Conservation (phyloP, 2,113 vertebrate genomes). For the Corydoras maculifer region DNA sequence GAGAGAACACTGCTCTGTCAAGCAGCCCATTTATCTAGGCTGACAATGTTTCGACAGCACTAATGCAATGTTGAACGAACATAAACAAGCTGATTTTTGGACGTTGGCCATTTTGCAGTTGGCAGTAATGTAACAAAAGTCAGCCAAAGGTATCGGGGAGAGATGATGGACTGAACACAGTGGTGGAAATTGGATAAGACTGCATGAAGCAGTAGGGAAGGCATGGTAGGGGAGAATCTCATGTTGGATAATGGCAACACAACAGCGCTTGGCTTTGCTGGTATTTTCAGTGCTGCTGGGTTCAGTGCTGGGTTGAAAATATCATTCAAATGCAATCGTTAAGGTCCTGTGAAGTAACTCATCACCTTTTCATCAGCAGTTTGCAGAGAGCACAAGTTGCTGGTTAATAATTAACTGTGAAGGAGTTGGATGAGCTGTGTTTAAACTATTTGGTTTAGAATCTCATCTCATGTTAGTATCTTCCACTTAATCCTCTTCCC, state of each 20-base stretch:
- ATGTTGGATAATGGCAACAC: conserved; percentile 5
- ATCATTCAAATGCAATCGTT: background rate
- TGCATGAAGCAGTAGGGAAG: background rate
- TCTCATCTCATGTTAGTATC: too few relatives aligned
- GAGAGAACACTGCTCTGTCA: conserved; percentile 21
- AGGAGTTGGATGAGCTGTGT: too few relatives aligned
- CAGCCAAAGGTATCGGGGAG: conserved; percentile 2
- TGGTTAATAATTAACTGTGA: too few relatives aligned
- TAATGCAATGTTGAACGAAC: conserved; percentile 29
- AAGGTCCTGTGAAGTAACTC: background rate
- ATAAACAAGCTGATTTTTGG: conserved; percentile 29
- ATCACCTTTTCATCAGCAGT: background rate
- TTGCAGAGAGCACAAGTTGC: too few relatives aligned
- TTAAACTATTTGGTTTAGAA: too few relatives aligned
- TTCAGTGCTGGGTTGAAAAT: background rate
- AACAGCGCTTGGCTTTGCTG: conserved; percentile 18
- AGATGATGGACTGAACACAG: conserved; percentile 14
- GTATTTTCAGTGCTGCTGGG: conserved; percentile 10
- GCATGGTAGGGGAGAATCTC: conserved; percentile 6
- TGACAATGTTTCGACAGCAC: conserved; percentile 30
- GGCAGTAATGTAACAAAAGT: background rate
- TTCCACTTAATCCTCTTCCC: too few relatives aligned
- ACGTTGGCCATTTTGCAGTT: background rate
- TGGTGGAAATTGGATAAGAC: conserved; percentile 15
- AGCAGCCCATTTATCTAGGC: conserved; percentile 28